A percentile compares a stretch with the other conserved stretches of the same genome.
Evolutionary conservation across 2,113 vertebrate species (phyloP).

Genomic region (Aegithalos caudatus): DNA sequence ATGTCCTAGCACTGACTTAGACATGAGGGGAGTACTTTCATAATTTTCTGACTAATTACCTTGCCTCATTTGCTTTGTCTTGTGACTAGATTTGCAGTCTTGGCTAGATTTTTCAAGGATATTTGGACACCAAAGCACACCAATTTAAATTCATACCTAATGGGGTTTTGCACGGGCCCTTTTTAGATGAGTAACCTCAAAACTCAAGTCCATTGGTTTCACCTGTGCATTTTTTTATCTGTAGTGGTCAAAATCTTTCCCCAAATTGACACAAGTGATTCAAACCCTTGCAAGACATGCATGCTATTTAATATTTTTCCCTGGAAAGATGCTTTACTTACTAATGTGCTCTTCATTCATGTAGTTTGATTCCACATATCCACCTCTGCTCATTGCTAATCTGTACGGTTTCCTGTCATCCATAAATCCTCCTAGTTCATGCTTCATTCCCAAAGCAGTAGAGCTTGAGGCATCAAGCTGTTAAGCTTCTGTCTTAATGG

Average conservation of each 20-base stretch:
- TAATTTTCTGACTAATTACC: neutral
- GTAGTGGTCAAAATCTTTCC: neutral
- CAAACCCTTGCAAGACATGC: neutral
- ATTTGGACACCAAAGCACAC: neutral
- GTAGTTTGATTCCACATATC: neutral
- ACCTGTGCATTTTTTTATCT: neutral
- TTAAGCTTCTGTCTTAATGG: neutral
- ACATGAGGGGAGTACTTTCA: neutral
- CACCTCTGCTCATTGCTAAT: neutral
- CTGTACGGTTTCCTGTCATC: neutral
- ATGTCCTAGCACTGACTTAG: neutral
- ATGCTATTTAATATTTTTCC: neutral
- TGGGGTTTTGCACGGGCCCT: neutral
- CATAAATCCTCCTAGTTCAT: neutral
- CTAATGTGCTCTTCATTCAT: neutral
- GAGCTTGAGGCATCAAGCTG: neutral
- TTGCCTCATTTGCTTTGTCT: neutral
- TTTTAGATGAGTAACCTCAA: neutral
- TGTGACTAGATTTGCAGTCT: neutral
- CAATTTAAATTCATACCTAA: neutral
- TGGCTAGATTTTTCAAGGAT: neutral
- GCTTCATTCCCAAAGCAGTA: neutral
- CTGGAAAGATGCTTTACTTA: neutral
- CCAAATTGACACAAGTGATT: neutral
- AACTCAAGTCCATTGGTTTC: neutral